These are phyloP conservation scores for Dicrurus megarhynchus DNA, from an alignment of 2,113 vertebrate genomes.

Conservation along the genomic window DNA sequence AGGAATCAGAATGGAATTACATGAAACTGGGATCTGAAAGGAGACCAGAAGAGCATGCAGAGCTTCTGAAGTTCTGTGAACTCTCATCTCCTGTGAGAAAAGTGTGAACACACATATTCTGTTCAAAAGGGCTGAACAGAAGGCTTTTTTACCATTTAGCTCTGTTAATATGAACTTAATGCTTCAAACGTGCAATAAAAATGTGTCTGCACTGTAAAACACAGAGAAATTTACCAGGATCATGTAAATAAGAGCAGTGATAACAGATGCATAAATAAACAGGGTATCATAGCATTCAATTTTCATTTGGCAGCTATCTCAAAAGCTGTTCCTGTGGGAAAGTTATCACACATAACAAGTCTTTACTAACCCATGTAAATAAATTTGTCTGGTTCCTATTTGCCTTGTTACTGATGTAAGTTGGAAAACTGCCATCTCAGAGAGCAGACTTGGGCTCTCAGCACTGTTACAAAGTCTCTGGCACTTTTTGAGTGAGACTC, in stretches of 20 bases:
- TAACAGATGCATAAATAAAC: constrained; percentile 55
- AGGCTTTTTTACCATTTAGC: not conserved
- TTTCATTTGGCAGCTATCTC: constrained; percentile 42
- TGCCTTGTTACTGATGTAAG: not conserved
- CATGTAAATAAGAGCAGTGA: constrained; percentile 41
- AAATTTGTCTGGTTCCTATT: constrained; percentile 23
- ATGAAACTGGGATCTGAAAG: not conserved
- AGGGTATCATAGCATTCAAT: not conserved
- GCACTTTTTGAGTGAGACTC: too few relatives aligned
- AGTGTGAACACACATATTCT: not conserved
- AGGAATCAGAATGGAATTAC: not conserved
- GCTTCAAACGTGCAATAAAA: not conserved
- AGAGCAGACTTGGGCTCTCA: not conserved
- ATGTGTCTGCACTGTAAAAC: not conserved
- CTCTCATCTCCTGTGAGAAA: not conserved
- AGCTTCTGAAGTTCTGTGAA: constrained; percentile 16
- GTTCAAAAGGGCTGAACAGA: constrained; percentile 23
- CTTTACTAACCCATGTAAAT: constrained; percentile 27
- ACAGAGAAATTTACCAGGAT: not conserved
- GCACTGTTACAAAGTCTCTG: not conserved
- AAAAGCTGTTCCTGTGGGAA: constrained; percentile 30
- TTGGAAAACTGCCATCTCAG: not conserved
- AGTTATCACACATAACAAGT: not conserved
- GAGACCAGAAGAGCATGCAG: not conserved
- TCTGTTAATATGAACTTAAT: constrained; percentile 11